These are phyloP conservation scores for Dascyllus trimaculatus DNA, from an alignment of 2,113 vertebrate genomes.

Conservation along the genomic window DNA sequence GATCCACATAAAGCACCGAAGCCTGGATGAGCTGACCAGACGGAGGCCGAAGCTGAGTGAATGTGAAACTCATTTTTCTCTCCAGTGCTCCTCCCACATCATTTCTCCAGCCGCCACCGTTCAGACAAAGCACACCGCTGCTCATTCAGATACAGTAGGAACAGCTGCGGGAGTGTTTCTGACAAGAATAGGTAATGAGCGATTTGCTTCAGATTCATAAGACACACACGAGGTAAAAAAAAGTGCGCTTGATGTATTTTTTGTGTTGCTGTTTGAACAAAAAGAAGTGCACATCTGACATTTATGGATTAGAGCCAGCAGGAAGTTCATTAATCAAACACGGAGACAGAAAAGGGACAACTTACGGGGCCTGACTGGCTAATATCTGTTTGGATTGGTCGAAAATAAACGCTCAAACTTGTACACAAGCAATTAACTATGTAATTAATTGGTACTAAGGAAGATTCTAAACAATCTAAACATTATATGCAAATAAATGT, in stretches of 20 bases:
- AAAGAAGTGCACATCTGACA: neutral
- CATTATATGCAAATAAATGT: neutral
- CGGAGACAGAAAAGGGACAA: constrained; percentile 1
- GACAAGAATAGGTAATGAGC: constrained; percentile 17
- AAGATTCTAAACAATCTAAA: neutral
- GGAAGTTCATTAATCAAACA: constrained; percentile 47
- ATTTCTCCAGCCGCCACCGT: neutral
- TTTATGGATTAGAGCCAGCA: constrained; percentile 20
- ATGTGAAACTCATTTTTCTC: constrained; percentile 42
- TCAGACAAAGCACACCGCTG: constrained; percentile 2
- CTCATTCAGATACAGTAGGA: constrained; percentile 17
- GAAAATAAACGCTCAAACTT: constrained; percentile 12
- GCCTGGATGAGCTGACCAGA: constrained; percentile 8
- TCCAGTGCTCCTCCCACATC: constrained; percentile 23
- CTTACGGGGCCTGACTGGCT: neutral
- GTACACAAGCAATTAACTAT: neutral
- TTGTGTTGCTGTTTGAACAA: neutral
- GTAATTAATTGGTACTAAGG: neutral
- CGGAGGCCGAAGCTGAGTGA: constrained; percentile 23
- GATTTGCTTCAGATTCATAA: constrained; percentile 13
- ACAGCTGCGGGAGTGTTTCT: constrained; percentile 10
- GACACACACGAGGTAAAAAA: neutral
- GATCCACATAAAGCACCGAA: neutral
- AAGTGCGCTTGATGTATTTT: neutral
- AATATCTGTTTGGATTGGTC: neutral